Conservation (phyloP, 1,140 invertebrate genomes). For the Zaprionus davidi region DNA sequence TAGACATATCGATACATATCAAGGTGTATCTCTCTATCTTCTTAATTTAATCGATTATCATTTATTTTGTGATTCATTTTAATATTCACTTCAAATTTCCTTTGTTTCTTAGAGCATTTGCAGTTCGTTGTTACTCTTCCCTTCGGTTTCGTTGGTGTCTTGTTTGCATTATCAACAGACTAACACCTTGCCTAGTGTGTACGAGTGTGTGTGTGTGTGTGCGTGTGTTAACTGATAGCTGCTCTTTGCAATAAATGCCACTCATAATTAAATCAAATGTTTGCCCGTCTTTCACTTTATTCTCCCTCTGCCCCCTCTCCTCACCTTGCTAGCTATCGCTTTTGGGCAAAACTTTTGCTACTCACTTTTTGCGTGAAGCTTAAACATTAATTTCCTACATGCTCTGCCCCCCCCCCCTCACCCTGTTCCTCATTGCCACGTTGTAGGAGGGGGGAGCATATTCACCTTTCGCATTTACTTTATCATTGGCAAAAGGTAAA, state of each 20-base stretch:
- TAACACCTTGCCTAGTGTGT: slow-evolving; percentile 74
- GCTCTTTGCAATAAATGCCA: slow-evolving; percentile 82
- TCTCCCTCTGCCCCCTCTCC: neutral
- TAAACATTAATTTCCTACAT: slow-evolving; percentile 78
- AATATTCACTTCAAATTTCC: neutral
- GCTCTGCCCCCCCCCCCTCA: neutral
- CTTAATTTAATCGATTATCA: neutral
- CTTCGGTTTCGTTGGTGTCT: slow-evolving; percentile 32
- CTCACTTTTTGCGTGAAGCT: slow-evolving; percentile 71
- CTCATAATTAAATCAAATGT: slow-evolving; percentile 84
- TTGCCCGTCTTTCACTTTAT: slow-evolving; percentile 64
- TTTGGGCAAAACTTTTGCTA: slow-evolving; percentile 53
- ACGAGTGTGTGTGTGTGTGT: slow-evolving; percentile 25
- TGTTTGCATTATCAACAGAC: slow-evolving; percentile 84
- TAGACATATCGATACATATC: neutral
- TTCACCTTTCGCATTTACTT: slow-evolving; percentile 58
- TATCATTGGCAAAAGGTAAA: slow-evolving; percentile 76
- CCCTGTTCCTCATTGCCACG: no score
- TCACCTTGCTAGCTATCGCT: neutral
- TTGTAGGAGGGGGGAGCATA: slow-evolving; percentile 33
- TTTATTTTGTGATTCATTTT: neutral
- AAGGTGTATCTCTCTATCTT: neutral
- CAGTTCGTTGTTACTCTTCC: neutral
- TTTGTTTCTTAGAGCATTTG: slow-evolving; percentile 38
- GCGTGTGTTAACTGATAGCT: slow-evolving; percentile 63